Base-by-base conservation (phyloP, 2,797 vertebrate species). In the Acipenser transmontanus region DNA sequence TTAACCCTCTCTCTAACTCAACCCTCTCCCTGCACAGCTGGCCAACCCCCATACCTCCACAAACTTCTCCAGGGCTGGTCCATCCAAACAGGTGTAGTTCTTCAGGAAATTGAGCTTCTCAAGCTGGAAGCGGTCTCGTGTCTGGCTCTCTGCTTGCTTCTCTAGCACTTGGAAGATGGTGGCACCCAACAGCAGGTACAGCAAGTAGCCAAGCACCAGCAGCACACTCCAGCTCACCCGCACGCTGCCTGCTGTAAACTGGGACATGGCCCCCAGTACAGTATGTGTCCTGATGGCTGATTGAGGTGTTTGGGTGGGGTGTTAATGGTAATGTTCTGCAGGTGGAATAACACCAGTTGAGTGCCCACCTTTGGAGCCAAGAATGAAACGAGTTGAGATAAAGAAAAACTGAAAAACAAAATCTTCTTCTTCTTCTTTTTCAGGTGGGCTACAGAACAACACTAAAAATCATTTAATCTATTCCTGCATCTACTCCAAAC, bases 71-170 rank as follows among this genome's bases (percentile, higher is more conserved):
- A 97, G 76, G 20, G 93, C 94, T 48, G 77, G 72, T 68, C 81
- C 84, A 68, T 96, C 93, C 83, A 97, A 80, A 71, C 94, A 97
- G 48, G 92, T 93, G 74, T 96, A 94, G 74, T 98, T 97, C 67
- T 93, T 79, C 72, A 97, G 80, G 80, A 97, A 96, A 50, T 77
- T 76, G 34, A 96, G 80, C 78, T 98, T 98, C 80, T 94, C 90
- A 69, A 94, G 59, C 69, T 95, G 93, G 72, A 97, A 95, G 67
- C 89, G 83, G 71, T 93, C 79, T 63, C 88, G 77, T 80, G 91
- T 96, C 70, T 93, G 84, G 66, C 84, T 87, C 81, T 97, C 96
- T 0, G 95, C 91, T 66, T 93, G 93, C 63, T 88, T 90, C 81
- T 98, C 95, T 79, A 98, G 85, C 50, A 93, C 73, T 74, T 93